These are phyloP conservation scores for Lymantria monacha DNA, from an alignment of 2,888 invertebrate genomes.

Conservation along the genomic window DNA sequence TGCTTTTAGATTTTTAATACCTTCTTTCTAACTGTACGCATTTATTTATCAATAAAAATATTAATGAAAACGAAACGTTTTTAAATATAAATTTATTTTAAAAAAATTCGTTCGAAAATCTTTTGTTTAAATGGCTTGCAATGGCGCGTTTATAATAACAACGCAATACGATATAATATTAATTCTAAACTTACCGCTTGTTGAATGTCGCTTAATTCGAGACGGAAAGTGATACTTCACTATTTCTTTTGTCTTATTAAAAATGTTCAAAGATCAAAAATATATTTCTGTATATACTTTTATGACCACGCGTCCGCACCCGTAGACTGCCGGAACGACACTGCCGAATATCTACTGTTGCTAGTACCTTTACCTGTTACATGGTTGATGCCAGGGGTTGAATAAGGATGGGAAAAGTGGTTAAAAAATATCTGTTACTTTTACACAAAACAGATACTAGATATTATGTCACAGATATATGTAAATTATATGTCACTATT, in stretches of 20 bases:
- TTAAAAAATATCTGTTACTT: constrained; percentile 14
- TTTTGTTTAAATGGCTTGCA: not conserved
- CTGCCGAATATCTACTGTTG: constrained; percentile 38
- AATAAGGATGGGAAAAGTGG: constrained; percentile 19
- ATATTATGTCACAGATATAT: not conserved
- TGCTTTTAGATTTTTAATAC: constrained; percentile 3
- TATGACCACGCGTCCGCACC: constrained; percentile 35
- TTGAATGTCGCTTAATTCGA: constrained; percentile 11
- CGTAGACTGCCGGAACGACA: constrained; percentile 36
- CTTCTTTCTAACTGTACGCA: not conserved
- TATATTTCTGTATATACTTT: constrained; percentile 11
- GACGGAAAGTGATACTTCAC: constrained; percentile 26
- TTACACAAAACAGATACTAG: not conserved
- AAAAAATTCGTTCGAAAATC: not conserved
- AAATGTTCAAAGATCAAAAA: constrained; percentile 18
- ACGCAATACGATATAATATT: constrained; percentile 1
- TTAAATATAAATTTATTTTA: not conserved
- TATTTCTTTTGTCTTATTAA: constrained; percentile 10
- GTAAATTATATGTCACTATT: too few species aligned
- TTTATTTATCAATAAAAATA: not conserved
- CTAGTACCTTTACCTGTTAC: constrained; percentile 70
- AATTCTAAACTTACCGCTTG: constrained; percentile 22
- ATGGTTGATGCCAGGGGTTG: constrained; percentile 35
- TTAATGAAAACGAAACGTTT: not conserved
- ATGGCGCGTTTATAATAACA: constrained; percentile 5